Conservation (phyloP, 2,888 invertebrate species). For the Cryptus viduatorius region DNA sequence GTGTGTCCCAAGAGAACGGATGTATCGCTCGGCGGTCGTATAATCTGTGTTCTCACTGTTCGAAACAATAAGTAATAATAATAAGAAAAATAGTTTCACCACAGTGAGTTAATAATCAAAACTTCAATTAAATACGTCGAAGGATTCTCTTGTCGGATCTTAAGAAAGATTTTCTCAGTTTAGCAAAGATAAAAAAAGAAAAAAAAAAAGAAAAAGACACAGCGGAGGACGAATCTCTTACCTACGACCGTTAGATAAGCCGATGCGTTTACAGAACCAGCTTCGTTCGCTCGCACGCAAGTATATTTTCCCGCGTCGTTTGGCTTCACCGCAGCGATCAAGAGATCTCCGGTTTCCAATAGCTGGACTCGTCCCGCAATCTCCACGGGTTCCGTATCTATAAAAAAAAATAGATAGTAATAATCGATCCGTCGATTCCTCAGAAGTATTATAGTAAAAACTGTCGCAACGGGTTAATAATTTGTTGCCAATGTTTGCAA, state of each 20-base stretch:
- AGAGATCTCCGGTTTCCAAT: constrained; percentile 94
- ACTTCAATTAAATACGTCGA: too few relatives aligned
- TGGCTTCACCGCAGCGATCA: constrained; percentile 94
- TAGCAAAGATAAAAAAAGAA: neutral
- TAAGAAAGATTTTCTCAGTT: too few relatives aligned
- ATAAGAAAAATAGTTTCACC: neutral
- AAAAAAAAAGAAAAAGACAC: neutral
- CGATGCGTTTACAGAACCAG: constrained; percentile 93
- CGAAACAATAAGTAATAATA: neutral
- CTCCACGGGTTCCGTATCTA: constrained; percentile 88
- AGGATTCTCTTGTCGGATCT: too few relatives aligned
- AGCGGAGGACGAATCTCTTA: constrained; percentile 83
- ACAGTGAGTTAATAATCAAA: too few relatives aligned
- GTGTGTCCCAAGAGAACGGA: constrained; percentile 96
- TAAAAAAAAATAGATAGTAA: constrained; percentile 13
- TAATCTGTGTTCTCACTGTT: constrained; percentile 96
- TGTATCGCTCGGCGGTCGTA: constrained; percentile 96
- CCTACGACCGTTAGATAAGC: constrained; percentile 94
- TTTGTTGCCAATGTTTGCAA: too few relatives aligned
- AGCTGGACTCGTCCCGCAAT: constrained; percentile 93
- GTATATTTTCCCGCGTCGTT: constrained; percentile 95
- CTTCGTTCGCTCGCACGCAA: constrained; percentile 95
- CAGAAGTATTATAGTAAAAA: too few relatives aligned
- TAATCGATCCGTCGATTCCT: neutral
- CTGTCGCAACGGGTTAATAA: too few relatives aligned